Evolutionary conservation across 1,140 invertebrate species (phyloP).

Genomic region (Temnothorax longispinosus): DNA sequence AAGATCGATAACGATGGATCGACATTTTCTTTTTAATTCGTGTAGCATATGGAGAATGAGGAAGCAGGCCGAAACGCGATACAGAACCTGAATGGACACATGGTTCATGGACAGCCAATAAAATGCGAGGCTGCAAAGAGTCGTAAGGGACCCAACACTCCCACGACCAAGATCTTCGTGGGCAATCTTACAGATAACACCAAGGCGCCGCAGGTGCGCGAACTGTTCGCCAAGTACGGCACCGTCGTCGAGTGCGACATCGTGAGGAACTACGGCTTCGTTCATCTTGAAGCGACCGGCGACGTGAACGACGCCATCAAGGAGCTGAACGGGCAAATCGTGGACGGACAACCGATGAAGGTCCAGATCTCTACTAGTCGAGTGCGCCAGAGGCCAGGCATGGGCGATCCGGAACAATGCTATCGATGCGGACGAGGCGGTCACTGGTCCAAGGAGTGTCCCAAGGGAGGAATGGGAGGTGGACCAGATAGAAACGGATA

Average conservation of each 20-base stretch:
- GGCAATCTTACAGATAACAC: slow-evolving; percentile 96
- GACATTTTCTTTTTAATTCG: slow-evolving; percentile 19
- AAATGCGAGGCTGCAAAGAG: slow-evolving; percentile 96
- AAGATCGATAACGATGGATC: not conserved
- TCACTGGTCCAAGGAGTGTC: slow-evolving; percentile 98
- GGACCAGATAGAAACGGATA: slow-evolving; percentile 90
- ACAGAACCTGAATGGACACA: slow-evolving; percentile 95
- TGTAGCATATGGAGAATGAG: slow-evolving; percentile 96
- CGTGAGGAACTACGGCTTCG: slow-evolving; percentile 96
- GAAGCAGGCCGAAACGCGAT: slow-evolving; percentile 96
- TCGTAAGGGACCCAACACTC: slow-evolving; percentile 93
- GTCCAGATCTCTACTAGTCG: slow-evolving; percentile 96
- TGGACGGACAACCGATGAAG: slow-evolving; percentile 95
- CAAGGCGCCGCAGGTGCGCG: slow-evolving; percentile 94
- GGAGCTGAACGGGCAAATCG: slow-evolving; percentile 93
- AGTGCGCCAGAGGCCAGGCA: slow-evolving; percentile 96
- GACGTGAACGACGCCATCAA: slow-evolving; percentile 94
- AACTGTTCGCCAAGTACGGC: slow-evolving; percentile 94
- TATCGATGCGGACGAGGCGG: slow-evolving; percentile 97
- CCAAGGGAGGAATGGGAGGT: slow-evolving; percentile 89
- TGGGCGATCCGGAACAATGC: slow-evolving; percentile 97
- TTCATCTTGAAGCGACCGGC: slow-evolving; percentile 93
- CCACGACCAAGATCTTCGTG: slow-evolving; percentile 95
- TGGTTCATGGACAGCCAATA: slow-evolving; percentile 94
- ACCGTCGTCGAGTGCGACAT: slow-evolving; percentile 96